Conservation (phyloP, 2,797 vertebrate species). For the Coendou prehensilis region DNA sequence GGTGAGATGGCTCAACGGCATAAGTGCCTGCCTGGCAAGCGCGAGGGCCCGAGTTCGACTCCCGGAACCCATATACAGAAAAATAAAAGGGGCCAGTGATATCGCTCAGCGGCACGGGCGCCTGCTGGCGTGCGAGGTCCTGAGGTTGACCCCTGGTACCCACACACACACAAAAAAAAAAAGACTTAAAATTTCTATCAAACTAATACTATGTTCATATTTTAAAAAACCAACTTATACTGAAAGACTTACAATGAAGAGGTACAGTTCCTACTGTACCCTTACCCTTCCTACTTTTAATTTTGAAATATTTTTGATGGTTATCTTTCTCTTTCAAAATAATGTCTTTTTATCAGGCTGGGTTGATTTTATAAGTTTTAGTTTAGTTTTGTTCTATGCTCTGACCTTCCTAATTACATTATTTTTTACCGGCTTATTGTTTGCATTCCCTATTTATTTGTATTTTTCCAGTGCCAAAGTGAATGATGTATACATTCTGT, state of each 20-base stretch:
- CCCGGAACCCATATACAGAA: too few relatives aligned
- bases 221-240: neutral
- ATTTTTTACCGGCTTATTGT: neutral
- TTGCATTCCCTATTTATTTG: constrained; percentile 5
- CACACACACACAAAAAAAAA: too few relatives aligned
- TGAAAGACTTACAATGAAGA: neutral
- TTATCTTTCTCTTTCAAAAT: constrained; percentile 4
- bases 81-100: too few relatives aligned
- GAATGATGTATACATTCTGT: neutral
- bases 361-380: constrained; percentile 26
- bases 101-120: too few relatives aligned
- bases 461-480: neutral
- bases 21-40: too few relatives aligned
- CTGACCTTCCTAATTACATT: neutral
- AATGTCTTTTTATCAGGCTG: neutral
- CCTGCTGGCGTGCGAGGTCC: too few relatives aligned
- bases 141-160: too few relatives aligned
- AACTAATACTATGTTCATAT: neutral
- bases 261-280: neutral
- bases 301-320: constrained; percentile 3
- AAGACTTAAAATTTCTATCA: constrained; percentile 4
- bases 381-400: neutral
- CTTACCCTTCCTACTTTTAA: neutral
- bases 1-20: too few relatives aligned
- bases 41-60: too few relatives aligned